These are phyloP conservation scores for Pygmarrhopalites habei DNA, from an alignment of 1,140 invertebrate genomes.

Conservation along the genomic window DNA sequence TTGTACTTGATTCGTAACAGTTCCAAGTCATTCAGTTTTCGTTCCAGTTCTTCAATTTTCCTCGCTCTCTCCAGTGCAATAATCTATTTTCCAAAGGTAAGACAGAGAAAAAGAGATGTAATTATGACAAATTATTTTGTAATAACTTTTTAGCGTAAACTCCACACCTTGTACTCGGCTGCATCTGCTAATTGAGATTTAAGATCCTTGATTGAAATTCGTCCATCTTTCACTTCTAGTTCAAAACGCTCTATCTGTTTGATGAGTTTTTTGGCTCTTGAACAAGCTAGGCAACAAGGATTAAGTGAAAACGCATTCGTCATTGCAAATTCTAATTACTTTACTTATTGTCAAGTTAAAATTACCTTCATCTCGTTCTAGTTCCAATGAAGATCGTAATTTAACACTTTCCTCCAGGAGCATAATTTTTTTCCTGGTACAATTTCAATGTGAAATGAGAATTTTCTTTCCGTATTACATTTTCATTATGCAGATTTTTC, in stretches of 20 bases:
- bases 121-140: not conserved
- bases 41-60: conserved; percentile 74
- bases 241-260: conserved; percentile 68
- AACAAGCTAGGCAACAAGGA: no score
- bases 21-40: conserved; percentile 64
- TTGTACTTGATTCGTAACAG: conserved; percentile 60
- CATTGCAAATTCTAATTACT: no score
- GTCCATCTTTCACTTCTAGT: conserved; percentile 62
- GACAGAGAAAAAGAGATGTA: not conserved
- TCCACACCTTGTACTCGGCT: conserved; percentile 66
- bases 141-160: not conserved
- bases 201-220: conserved; percentile 62
- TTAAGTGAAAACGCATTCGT: no score
- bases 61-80: conserved; percentile 68
- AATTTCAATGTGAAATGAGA: no score
- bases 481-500: no score
- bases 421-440: conserved; percentile 69
- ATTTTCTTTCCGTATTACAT: no score
- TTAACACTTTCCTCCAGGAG: conserved; percentile 64
- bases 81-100: conserved; percentile 52
- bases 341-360: no score
- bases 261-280: conserved; percentile 60
- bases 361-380: conserved; percentile 38
- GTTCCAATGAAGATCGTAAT: conserved; percentile 32
- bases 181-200: conserved; percentile 71